These are phyloP conservation scores for Caprella mutica DNA, from an alignment of 2,888 invertebrate genomes.

Conservation along the genomic window DNA sequence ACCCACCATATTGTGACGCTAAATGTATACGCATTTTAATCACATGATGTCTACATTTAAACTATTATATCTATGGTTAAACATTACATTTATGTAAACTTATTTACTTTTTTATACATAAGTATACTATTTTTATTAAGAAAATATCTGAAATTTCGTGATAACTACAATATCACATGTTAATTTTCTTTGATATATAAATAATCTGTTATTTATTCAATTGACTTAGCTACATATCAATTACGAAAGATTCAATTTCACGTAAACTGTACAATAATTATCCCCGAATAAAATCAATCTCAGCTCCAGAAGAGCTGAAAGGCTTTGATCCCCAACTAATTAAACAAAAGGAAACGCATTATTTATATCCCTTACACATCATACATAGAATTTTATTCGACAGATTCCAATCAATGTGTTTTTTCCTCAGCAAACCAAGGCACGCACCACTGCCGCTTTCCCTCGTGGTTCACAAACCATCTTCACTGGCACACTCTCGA, in stretches of 20 bases:
- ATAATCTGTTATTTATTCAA: too few species aligned
- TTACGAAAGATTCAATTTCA: too few species aligned
- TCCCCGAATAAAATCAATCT: too few species aligned
- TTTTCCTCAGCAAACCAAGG: conserved; percentile 54
- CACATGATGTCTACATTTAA: conserved; percentile 1
- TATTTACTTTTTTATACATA: conserved; percentile 12
- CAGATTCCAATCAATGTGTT: not conserved
- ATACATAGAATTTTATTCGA: too few species aligned
- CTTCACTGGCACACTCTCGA: conserved; percentile 70
- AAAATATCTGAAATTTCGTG: conserved; percentile 2
- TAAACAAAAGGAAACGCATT: too few species aligned
- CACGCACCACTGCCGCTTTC: conserved; percentile 64
- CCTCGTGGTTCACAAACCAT: conserved; percentile 63
- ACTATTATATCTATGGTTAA: conserved; percentile 6
- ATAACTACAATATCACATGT: not conserved
- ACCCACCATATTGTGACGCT: too few species aligned
- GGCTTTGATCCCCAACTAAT: too few species aligned
- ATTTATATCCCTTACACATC: too few species aligned
- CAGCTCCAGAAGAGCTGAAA: too few species aligned
- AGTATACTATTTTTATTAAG: conserved; percentile 12
- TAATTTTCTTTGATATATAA: not conserved
- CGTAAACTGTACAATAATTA: too few species aligned
- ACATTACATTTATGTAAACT: conserved; percentile 5
- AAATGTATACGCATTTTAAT: too few species aligned
- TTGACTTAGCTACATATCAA: too few species aligned